These are phyloP conservation scores for Melanotus villosus DNA, from an alignment of 2,888 invertebrate genomes.

Conservation along the genomic window DNA sequence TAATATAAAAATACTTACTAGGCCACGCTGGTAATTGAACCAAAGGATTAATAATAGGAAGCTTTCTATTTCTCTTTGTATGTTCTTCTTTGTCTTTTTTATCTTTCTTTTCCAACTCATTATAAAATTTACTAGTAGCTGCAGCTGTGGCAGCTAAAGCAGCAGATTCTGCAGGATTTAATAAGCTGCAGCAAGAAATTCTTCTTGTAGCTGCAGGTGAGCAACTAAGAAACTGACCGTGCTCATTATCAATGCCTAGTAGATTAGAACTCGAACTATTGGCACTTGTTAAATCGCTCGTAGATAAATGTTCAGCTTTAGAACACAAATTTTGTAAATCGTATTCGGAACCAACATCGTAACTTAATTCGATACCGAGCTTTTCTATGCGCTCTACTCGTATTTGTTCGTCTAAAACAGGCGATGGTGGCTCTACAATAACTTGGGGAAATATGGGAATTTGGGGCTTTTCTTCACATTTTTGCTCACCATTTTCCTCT, in stretches of 20 bases:
- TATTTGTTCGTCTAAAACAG: slow-evolving; percentile 75
- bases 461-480: slow-evolving; percentile 39
- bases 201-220: slow-evolving; percentile 90
- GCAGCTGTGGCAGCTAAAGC: slow-evolving; percentile 75
- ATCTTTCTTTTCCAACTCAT: slow-evolving; percentile 66
- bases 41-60: slow-evolving; percentile 92
- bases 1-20: slow-evolving; percentile 76
- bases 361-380: slow-evolving; percentile 62
- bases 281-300: slow-evolving; percentile 64
- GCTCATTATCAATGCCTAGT: slow-evolving; percentile 75
- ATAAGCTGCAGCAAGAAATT: slow-evolving; percentile 92
- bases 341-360: slow-evolving; percentile 61
- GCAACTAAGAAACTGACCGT: slow-evolving; percentile 76
- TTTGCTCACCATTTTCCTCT: slow-evolving; percentile 48
- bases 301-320: slow-evolving; percentile 62
- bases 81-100: slow-evolving; percentile 64
- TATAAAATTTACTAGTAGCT: slow-evolving; percentile 72
- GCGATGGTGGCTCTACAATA: slow-evolving; percentile 83
- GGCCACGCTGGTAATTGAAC: slow-evolving; percentile 92
- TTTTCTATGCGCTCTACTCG: slow-evolving; percentile 61
- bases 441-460: slow-evolving; percentile 72
- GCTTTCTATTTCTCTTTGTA: slow-evolving; percentile 75
- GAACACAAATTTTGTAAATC: slow-evolving; percentile 61
- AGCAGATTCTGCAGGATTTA: slow-evolving; percentile 80
- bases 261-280: slow-evolving; percentile 74